Evolutionary conservation across 2,797 vertebrate species (phyloP).

Genomic region (Macroramphosus scolopax): DNA sequence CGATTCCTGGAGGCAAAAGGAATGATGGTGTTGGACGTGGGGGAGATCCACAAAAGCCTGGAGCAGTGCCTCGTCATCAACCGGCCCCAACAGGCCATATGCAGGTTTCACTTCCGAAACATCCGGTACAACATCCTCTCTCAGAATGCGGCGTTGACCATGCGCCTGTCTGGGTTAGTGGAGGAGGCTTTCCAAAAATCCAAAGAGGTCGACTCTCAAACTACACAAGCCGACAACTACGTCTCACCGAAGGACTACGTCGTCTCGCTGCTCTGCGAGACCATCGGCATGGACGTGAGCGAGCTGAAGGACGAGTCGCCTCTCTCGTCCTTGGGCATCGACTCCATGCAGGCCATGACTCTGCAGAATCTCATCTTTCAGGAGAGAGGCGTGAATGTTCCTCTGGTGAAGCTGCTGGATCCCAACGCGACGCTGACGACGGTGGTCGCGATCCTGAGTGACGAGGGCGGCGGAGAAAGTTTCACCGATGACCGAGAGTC

Average conservation of each 20-base stretch:
- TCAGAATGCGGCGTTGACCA: conserved; percentile 66
- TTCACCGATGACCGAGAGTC: conserved; percentile 3
- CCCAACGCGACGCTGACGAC: conserved; percentile 76
- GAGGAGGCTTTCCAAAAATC: conserved; percentile 58
- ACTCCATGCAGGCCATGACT: conserved; percentile 89
- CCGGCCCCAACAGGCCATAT: conserved; percentile 79
- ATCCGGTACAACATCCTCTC: conserved; percentile 65
- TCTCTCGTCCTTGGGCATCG: conserved; percentile 78
- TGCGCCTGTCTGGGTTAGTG: conserved; percentile 61
- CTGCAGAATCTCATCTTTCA: conserved; percentile 82
- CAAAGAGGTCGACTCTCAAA: conserved; percentile 9
- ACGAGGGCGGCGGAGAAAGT: conserved; percentile 16
- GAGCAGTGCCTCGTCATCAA: conserved; percentile 78
- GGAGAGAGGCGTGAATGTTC: conserved; percentile 77
- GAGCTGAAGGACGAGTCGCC: conserved; percentile 72
- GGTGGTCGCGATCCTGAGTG: conserved; percentile 67
- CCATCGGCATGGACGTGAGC: conserved; percentile 48
- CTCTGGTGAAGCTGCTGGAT: conserved; percentile 82
- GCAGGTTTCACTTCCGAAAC: conserved; percentile 78
- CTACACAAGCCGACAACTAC: conserved; percentile 7
- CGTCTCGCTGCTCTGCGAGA: conserved; percentile 69
- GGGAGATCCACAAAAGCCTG: conserved; percentile 80
- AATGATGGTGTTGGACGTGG: conserved; percentile 75
- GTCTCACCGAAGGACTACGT: conserved; percentile 73
- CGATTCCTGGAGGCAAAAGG: conserved; percentile 80